Evolutionary conservation across 1,140 invertebrate species (phyloP).

Genomic region (Dinothrombium tinctorium): DNA sequence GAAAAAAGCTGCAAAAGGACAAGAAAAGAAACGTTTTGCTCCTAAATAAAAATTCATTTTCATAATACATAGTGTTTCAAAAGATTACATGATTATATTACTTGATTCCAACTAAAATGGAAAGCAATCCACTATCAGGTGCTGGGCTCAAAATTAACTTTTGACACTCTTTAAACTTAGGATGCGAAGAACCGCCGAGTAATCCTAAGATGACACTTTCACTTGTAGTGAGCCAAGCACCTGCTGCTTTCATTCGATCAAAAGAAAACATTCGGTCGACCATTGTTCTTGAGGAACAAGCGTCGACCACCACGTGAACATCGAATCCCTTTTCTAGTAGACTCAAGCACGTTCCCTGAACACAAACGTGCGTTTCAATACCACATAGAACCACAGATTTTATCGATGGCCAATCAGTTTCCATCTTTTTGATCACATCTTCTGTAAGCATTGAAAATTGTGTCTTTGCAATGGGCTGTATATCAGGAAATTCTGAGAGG

Average conservation of each 20-base stretch:
- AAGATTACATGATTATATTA: too few species aligned
- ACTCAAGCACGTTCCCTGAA: constrained; percentile 65
- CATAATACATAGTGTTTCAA: too few species aligned
- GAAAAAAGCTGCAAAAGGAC: constrained; percentile 40
- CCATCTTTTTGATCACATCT: constrained; percentile 34
- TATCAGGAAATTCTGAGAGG: constrained; percentile 30
- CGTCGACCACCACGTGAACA: constrained; percentile 68
- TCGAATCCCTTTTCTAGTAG: constrained; percentile 36
- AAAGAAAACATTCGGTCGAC: constrained; percentile 29
- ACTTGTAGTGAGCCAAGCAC: constrained; percentile 35
- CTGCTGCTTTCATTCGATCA: constrained; percentile 31
- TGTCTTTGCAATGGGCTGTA: constrained; percentile 41
- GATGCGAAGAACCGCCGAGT: constrained; percentile 30
- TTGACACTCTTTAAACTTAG: constrained; percentile 34
- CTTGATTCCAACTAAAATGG: too few species aligned
- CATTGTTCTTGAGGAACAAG: constrained; percentile 39
- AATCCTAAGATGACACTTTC: constrained; percentile 34
- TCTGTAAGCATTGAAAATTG: constrained; percentile 60
- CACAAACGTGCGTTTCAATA: constrained; percentile 65
- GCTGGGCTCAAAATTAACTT: constrained; percentile 29
- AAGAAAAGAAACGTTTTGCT: constrained; percentile 26
- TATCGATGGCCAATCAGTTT: constrained; percentile 25
- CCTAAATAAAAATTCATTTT: constrained; percentile 8
- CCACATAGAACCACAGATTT: constrained; percentile 51
- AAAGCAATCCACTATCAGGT: constrained; percentile 34